Evolutionary conservation across 2,797 vertebrate genomes (phyloP).

Genomic region (Botia kubotai): DNA sequence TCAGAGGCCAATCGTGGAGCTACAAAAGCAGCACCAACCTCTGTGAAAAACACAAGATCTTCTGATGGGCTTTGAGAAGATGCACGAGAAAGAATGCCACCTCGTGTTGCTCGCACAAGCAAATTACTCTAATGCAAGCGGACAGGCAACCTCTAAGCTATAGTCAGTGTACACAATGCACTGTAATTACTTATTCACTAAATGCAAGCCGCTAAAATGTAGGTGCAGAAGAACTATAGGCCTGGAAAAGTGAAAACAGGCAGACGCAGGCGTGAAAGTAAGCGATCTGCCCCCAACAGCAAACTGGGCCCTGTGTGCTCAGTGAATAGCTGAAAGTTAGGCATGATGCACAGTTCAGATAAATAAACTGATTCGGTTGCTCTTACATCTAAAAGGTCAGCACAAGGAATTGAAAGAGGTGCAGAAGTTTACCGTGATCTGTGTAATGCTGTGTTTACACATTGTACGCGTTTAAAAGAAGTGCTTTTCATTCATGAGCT

Average conservation of each 20-base stretch:
- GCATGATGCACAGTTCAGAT: conserved; percentile 61
- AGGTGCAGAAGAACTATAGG: conserved; percentile 65
- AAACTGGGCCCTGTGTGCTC: conserved; percentile 51
- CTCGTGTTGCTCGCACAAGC: conserved; percentile 74
- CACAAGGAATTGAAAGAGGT: conserved; percentile 56
- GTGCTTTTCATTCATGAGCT: conserved; percentile 44
- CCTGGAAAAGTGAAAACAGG: conserved; percentile 56
- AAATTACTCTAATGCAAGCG: conserved; percentile 77
- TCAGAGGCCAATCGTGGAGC: conserved; percentile 70
- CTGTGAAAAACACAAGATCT: conserved; percentile 58
- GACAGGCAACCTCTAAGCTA: conserved; percentile 74
- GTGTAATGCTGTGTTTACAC: conserved; percentile 61
- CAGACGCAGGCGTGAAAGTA: conserved; percentile 51
- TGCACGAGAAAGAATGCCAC: conserved; percentile 65
- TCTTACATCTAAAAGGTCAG: conserved; percentile 61
- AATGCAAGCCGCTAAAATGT: conserved; percentile 79
- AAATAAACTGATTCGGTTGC: conserved; percentile 59
- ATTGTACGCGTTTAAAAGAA: conserved; percentile 58
- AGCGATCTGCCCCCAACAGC: conserved; percentile 53
- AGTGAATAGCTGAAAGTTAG: conserved; percentile 57
- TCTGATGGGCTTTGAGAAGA: conserved; percentile 48
- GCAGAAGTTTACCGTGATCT: conserved; percentile 53
- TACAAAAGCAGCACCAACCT: conserved; percentile 64
- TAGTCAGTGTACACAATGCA: conserved; percentile 74
- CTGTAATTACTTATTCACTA: conserved; percentile 79